Evolutionary conservation across 2,113 vertebrate species (phyloP), one percentile per base, ranked within the genome.

Genomic region (Anhinga rufa): DNA sequence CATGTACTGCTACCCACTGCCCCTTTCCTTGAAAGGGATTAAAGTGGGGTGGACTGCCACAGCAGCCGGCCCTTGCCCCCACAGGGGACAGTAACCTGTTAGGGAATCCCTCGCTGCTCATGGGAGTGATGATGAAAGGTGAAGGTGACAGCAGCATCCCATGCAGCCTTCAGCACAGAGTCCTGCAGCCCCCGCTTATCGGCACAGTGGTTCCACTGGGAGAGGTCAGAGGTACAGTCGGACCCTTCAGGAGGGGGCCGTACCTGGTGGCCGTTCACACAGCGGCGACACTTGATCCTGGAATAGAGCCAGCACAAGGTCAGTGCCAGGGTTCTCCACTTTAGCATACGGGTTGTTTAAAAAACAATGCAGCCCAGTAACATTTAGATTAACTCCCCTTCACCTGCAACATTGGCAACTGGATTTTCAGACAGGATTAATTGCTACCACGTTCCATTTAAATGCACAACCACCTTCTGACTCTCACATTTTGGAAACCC

Each of bases 81-180:
- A 71, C 58, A 55, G 65, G 75, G 64, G 70, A 88, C 90, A 69
- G 58, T 48, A 64, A 93, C 65, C 24, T 65, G 54, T 97, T 96
- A 99, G 44, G 92, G 91, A 31, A 99, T 97, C 25, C 98, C 98
- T 87, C 97, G 98, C 97, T 99, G 99, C 86, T 99, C 98, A 2
- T 99, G 99, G 36, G 99, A 99, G 89, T 98, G 98, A 61, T 99
- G 99, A 76, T 99, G 98, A 95, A 99, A 99, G 44, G 99, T 97
- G 24, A 99, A 99, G 42, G 99, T 99, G 78, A 99, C 97, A 0
- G 98, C 98, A 8, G 98, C 98, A 8, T 99, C 99, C 99, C 99
- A 99, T 0, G 99, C 99, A 22, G 99, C 98, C 91, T 98, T 98
- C 40, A 99, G 97, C 88, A 99, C 98, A 0, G 98, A 94, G 97